Evolutionary conservation across 2,113 vertebrate species (phyloP), one percentile per base, ranked within the genome.

Genomic region (Gavia stellata): DNA sequence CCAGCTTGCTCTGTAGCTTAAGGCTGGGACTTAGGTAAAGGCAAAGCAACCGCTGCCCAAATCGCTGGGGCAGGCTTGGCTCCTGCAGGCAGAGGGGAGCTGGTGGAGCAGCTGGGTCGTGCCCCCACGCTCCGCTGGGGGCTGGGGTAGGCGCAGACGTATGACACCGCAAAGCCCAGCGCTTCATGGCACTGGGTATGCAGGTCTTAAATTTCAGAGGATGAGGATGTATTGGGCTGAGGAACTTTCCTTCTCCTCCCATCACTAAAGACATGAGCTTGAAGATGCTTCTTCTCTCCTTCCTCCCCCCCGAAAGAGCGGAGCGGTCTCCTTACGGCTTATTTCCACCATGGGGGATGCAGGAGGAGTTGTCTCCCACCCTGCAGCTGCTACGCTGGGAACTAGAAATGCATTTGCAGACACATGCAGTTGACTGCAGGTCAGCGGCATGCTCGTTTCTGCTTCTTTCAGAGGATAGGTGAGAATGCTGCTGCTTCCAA

Each of bases 301-400:
- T 10, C 38, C 40, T 49, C 21, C 6, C 2, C 3, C 24, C 17
- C 0, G 1, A 49, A 93, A 56, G 11, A 58, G 33, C 7, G 2
- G 20, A 44, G 16, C 0, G 0, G 7, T 70, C n/a, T 68, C 58
- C 33, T 65, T 36, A 18, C 12, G 25, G 49, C 13, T 73, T 73
- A 21, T 78, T 84, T 63, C 49, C 34, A 19, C 11, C 1, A 1
- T 0, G 1, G 25, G 12, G 12, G 8, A 55, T 33, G 24, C 10
- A 72, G 58, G 17, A 75, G 20, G 17, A 34, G 15, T 12, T 59
- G n/a, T 61, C 13, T 90, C 53, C 25, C 29, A 59, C 38, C 14
- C 68, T 42, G n/a, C 38, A 77, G 18, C 40, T 70, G 55, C 36
- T 42, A 7, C 1, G 3, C 28, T 81, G 74, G 44, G 17, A 67